Conservation (phyloP, 2,797 vertebrate genomes). For the Gorsachius magnificus region DNA sequence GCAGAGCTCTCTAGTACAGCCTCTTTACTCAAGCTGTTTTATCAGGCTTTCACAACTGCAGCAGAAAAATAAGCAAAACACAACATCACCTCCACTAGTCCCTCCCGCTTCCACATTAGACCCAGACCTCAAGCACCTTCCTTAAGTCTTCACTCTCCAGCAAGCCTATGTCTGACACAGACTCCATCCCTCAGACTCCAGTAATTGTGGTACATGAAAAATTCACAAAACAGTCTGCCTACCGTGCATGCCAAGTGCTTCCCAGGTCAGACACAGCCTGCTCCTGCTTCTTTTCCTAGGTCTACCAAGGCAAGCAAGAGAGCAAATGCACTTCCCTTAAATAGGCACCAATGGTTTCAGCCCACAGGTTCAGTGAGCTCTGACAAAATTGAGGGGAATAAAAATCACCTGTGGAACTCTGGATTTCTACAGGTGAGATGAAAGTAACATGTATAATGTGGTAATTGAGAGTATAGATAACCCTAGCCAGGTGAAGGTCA, state of each 20-base stretch:
- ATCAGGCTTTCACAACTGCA: background rate
- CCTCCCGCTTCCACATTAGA: accelerated
- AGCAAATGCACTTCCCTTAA: background rate
- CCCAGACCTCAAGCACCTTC: background rate
- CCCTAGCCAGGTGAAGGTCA: background rate
- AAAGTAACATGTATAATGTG: accelerated
- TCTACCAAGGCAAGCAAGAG: accelerated
- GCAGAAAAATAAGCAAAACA: background rate
- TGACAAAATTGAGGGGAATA: background rate
- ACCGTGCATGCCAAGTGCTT: accelerated
- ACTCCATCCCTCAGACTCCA: accelerated
- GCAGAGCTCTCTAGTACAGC: background rate
- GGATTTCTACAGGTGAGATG: background rate
- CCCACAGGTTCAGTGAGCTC: background rate
- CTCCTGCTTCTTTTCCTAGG: accelerated
- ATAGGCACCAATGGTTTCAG: background rate
- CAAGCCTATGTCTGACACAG: background rate
- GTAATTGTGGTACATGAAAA: accelerated
- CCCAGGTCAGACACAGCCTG: accelerated
- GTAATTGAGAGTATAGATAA: background rate
- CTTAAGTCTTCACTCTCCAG: background rate
- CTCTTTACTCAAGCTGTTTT: background rate
- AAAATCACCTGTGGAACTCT: background rate
- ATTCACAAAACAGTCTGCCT: accelerated
- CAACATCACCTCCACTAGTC: background rate